Conservation (phyloP, 2,888 invertebrate species). For the Xanthia togata region DNA sequence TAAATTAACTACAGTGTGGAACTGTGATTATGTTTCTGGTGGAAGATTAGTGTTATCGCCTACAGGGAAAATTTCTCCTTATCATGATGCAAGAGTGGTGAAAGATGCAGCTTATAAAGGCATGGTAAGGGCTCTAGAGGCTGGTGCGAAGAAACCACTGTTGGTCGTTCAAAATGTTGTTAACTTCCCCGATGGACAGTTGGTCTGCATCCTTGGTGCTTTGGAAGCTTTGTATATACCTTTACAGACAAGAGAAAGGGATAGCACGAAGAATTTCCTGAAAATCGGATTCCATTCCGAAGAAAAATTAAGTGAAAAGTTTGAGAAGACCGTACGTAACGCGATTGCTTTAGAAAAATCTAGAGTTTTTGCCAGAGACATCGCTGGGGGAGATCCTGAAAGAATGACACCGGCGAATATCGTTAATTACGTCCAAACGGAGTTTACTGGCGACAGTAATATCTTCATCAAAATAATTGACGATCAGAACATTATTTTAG, state of each 20-base stretch:
- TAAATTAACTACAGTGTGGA: constrained; percentile 91
- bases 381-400: constrained; percentile 96
- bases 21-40: constrained; percentile 91
- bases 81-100: constrained; percentile 84
- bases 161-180: constrained; percentile 93
- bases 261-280: constrained; percentile 90
- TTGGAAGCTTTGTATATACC: constrained; percentile 97
- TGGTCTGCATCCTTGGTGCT: constrained; percentile 96
- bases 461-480: constrained; percentile 92
- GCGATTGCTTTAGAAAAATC: constrained; percentile 92
- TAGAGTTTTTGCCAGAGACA: constrained; percentile 88
- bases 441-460: constrained; percentile 91
- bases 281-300: constrained; percentile 92
- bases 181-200: constrained; percentile 93
- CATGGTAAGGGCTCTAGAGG: constrained; percentile 94
- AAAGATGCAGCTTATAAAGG: constrained; percentile 94
- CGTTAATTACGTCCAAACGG: constrained; percentile 93
- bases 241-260: constrained; percentile 93
- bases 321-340: constrained; percentile 90
- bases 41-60: constrained; percentile 93
- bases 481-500: constrained; percentile 90
- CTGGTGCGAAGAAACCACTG: constrained; percentile 95
- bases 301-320: constrained; percentile 87
- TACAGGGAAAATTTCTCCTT: constrained; percentile 93
- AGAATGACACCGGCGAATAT: constrained; percentile 95